These are phyloP conservation scores for Pelecanoides urinatrix DNA, from an alignment of 2,113 vertebrate genomes.

Conservation along the genomic window DNA sequence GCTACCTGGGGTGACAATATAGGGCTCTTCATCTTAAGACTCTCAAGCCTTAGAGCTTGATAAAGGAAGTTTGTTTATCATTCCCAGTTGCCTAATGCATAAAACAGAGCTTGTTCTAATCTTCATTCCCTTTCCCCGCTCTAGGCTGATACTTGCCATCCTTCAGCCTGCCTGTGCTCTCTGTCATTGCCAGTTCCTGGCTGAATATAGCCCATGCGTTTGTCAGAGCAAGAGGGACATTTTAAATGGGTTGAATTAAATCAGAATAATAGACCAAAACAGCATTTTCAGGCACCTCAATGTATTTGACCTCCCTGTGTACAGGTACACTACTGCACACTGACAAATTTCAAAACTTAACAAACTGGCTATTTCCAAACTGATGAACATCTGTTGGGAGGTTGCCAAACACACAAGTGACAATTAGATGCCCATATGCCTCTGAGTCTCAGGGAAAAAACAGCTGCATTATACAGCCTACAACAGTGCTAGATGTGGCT, in stretches of 20 bases:
- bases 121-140: background rate
- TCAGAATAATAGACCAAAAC: background rate
- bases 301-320: background rate
- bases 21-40: background rate
- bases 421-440: background rate
- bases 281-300: background rate
- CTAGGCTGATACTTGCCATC: background rate
- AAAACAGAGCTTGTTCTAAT: background rate
- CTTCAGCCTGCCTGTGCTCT: background rate
- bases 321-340: background rate
- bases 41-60: background rate
- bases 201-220: background rate
- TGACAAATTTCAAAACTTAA: background rate
- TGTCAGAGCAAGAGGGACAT: background rate
- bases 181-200: background rate
- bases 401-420: background rate
- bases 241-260: background rate
- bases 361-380: background rate
- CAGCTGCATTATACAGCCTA: background rate
- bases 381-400: background rate
- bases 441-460: background rate
- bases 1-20: background rate
- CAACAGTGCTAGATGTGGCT: background rate
- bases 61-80: background rate
- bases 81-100: background rate